phyloP scores from a whole-genome alignment of 2,113 vertebrate species.

The Zingel zingel region DNA sequence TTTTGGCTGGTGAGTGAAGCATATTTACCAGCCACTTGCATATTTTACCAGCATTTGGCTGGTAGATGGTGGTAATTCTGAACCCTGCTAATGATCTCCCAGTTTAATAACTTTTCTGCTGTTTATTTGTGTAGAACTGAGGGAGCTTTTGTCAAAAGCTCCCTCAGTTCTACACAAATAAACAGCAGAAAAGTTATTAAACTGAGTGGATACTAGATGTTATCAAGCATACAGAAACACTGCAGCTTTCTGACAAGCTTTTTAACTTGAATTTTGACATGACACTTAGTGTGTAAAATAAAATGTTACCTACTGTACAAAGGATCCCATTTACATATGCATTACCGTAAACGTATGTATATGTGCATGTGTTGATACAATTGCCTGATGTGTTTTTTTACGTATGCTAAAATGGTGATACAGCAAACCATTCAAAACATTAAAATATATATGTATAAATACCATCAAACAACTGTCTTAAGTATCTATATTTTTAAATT shows the following conservation, averaged over 20 bases:
- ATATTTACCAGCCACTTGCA: no score
- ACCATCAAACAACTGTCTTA: background rate
- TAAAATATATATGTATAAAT: background rate
- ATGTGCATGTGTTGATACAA: background rate
- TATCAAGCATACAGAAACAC: background rate
- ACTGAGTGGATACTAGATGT: background rate
- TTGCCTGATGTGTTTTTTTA: background rate
- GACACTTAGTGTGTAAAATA: background rate
- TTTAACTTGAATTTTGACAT: background rate
- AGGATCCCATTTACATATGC: background rate
- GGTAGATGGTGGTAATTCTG: no score
- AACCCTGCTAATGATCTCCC: background rate
- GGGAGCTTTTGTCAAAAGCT: background rate
- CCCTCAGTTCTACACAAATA: background rate
- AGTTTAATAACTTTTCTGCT: no score
- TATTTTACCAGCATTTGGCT: no score
- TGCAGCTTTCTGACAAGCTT: background rate
- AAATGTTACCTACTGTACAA: background rate
- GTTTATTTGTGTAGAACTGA: no score
- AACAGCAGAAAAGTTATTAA: background rate
- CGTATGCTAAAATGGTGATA: background rate
- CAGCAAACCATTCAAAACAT: background rate
- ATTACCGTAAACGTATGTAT: background rate
- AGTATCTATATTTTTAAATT: background rate
- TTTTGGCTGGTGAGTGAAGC: no score